Evolutionary conservation across 2,113 vertebrate genomes (phyloP).

Genomic region (Eonycteris spelaea): DNA sequence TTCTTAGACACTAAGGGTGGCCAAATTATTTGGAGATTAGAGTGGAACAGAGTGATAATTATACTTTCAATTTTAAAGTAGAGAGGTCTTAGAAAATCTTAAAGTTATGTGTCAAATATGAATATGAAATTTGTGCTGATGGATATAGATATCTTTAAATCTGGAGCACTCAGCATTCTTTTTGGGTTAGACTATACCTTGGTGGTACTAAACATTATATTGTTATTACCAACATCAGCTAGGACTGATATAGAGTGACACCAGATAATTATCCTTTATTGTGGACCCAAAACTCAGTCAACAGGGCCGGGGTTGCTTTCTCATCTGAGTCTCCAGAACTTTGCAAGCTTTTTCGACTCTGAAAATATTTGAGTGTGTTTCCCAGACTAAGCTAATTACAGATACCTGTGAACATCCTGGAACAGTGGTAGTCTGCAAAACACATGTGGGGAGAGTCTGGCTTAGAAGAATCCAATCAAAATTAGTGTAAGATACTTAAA

Average conservation of each 20-base stretch:
- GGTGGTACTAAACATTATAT: neutral
- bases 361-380: neutral
- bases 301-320: neutral
- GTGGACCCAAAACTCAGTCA: neutral
- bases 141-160: neutral
- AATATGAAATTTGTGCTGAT: neutral
- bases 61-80: constrained; percentile 6
- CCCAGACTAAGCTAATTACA: neutral
- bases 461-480: neutral
- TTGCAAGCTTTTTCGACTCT: neutral
- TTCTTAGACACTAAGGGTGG: neutral
- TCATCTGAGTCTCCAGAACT: neutral
- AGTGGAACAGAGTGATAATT: neutral
- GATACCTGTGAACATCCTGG: neutral
- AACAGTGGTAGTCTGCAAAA: neutral
- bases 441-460: neutral
- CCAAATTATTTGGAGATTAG: constrained; percentile 20
- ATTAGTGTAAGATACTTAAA: constrained; percentile 24
- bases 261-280: neutral
- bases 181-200: neutral
- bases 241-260: neutral
- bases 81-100: neutral
- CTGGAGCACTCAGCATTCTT: neutral
- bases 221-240: neutral
- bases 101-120: neutral